Evolutionary conservation across 2,797 vertebrate species (phyloP), one percentile per base, ranked within the genome.

Genomic region (Lithobates pipiens): DNA sequence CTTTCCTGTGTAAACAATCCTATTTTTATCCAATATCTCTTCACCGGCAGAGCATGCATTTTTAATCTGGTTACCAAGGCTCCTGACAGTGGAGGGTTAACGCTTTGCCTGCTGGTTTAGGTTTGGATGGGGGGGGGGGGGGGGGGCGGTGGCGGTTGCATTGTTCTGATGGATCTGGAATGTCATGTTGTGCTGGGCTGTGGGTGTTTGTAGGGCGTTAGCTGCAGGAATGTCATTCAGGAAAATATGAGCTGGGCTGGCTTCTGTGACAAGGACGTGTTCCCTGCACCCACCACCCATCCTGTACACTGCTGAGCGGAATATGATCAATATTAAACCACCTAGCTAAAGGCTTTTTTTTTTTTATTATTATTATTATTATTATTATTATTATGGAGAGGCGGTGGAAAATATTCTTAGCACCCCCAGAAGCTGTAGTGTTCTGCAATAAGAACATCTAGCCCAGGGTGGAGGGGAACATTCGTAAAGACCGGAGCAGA

Each of bases 61-160:
- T 78, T 84, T 84, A 84, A 77, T 84, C 76, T 42, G 61, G 83
- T 84, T 84, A 78, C 61, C 75, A 70, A 72, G 83, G 46, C 65
- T 29, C 34, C 68, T 44, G 1, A n/a, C 50, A 63, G 25, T n/a
- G 21, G n/a, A 21, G 10, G 4, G 6, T 77, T 77, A 77, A 84
- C 82, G 34, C 74, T 10, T 72, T 44, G n/a, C 21, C 29, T 63
- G 9, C 68, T 21, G 11, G 50, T 5, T 9, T 54, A 5, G 44
- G 10, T 44, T 16, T 50, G 1, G 15, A 50, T 5, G 34, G 34
- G 34, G 2, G 15, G 13, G 50, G 50, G 5, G 5, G 29, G 34
- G 34, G 34, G 2, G 15, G 13, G 50, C 16, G 5, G 5, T 2
- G 29, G 29, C 29, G 15, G 15, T 54, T 72, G 73, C 27, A 16